Conservation (phyloP, 2,888 invertebrate species). For the Fabriciana adippe region DNA sequence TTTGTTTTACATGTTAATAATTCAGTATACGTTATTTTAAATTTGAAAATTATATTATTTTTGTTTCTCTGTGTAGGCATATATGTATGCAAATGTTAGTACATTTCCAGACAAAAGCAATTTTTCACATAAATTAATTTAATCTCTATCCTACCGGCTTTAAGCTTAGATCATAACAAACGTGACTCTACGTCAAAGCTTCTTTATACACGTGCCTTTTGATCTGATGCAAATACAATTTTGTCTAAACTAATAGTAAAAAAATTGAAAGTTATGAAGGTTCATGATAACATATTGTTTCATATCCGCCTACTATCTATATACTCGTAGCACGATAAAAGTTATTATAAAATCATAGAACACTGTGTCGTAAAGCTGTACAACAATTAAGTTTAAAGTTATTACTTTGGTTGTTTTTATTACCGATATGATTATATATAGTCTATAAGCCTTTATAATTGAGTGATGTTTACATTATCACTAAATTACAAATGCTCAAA, state of each 20-base stretch:
- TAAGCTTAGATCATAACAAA: constrained; percentile 35
- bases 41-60: no score
- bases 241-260: constrained; percentile 28
- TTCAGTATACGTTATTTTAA: no score
- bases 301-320: constrained; percentile 22
- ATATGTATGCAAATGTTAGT: not conserved
- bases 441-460: no score
- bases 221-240: constrained; percentile 28
- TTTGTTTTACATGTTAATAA: no score
- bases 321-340: not conserved
- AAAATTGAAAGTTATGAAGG: constrained; percentile 30
- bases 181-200: constrained; percentile 33
- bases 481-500: no score
- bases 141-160: constrained; percentile 23
- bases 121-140: constrained; percentile 16
- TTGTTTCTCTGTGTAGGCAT: not conserved
- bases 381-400: not conserved
- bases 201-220: constrained; percentile 33
- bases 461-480: no score
- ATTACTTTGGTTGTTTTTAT: not conserved
- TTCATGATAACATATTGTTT: constrained; percentile 26
- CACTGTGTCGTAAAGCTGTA: not conserved
- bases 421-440: no score
- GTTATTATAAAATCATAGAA: constrained; percentile 5
- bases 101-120: not conserved